phyloP scores from a whole-genome alignment of 2,113 vertebrate species.

The Aptenodytes patagonicus region DNA sequence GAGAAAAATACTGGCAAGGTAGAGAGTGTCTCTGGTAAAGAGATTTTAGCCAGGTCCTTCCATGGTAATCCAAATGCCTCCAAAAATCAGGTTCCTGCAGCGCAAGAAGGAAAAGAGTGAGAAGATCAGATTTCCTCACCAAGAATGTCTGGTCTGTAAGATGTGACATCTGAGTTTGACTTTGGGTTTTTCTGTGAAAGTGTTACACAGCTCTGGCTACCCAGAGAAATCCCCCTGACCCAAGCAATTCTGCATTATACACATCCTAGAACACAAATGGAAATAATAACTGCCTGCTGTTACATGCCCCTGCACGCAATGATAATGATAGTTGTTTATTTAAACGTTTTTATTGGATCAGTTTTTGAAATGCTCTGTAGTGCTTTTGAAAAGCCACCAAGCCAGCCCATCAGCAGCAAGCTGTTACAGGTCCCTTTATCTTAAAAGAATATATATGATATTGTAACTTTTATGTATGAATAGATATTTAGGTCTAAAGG shows the following conservation, averaged over 20 bases:
- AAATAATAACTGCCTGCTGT: not conserved
- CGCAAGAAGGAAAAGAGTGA: not conserved
- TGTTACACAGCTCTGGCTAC: fast-evolving
- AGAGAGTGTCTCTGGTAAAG: not conserved
- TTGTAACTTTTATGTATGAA: not conserved
- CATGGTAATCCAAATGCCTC: not conserved
- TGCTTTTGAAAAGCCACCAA: not conserved
- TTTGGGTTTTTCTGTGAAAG: not conserved
- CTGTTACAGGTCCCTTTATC: not conserved
- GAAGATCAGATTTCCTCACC: not conserved
- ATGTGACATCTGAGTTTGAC: not conserved
- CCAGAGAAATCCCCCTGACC: not conserved
- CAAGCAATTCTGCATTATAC: not conserved
- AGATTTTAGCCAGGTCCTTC: not conserved
- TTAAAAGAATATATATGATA: not conserved
- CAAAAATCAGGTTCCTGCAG: not conserved
- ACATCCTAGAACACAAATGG: not conserved
- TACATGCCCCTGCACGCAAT: not conserved
- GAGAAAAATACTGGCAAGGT: not conserved
- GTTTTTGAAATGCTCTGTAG: not conserved
- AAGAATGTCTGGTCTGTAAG: not conserved
- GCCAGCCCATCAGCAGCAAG: not conserved
- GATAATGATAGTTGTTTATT: not conserved
- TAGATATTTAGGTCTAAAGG: not conserved
- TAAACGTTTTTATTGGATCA: not conserved